Evolutionary conservation across 2,888 invertebrate species (phyloP).

Genomic region (Craniophora ligustri): DNA sequence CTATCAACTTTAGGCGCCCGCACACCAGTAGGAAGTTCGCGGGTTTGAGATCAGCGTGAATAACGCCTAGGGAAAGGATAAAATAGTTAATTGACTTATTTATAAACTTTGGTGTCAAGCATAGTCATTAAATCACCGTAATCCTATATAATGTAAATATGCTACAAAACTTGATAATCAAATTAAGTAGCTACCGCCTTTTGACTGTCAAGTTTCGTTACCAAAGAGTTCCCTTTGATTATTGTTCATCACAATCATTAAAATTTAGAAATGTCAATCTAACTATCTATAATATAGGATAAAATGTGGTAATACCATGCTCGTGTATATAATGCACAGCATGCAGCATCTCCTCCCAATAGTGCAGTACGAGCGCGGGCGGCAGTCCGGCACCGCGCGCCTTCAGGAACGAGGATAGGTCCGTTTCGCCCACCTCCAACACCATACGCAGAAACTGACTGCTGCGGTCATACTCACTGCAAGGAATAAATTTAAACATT

Average conservation of each 20-base stretch:
- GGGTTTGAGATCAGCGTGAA: conserved; percentile 99
- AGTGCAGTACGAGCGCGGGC: conserved; percentile 93
- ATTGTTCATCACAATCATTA: no score
- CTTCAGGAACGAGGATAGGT: conserved; percentile 93
- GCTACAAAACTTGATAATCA: no score
- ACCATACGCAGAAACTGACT: conserved; percentile 93
- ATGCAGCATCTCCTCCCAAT: conserved; percentile 97
- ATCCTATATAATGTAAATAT: no score
- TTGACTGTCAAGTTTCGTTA: no score
- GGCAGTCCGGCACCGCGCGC: conserved; percentile 89
- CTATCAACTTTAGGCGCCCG: conserved; percentile 97
- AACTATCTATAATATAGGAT: not conserved
- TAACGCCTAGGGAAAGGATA: conserved; percentile 90
- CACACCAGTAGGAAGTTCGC: conserved; percentile 97
- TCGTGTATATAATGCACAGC: conserved; percentile 97
- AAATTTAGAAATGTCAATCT: no score
- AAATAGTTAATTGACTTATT: no score
- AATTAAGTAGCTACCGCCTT: no score
- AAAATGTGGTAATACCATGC: conserved; percentile 89
- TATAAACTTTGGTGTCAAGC: no score
- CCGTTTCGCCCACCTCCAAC: conserved; percentile 97
- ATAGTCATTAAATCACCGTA: no score
- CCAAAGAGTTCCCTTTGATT: no score
- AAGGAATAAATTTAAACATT: conserved; percentile 5
- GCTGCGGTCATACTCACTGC: conserved; percentile 91